A percentile compares a stretch with the other conserved stretches of the same genome.
phyloP scores from a whole-genome alignment of 1,140 invertebrate genomes.

The Planococcus citri region DNA sequence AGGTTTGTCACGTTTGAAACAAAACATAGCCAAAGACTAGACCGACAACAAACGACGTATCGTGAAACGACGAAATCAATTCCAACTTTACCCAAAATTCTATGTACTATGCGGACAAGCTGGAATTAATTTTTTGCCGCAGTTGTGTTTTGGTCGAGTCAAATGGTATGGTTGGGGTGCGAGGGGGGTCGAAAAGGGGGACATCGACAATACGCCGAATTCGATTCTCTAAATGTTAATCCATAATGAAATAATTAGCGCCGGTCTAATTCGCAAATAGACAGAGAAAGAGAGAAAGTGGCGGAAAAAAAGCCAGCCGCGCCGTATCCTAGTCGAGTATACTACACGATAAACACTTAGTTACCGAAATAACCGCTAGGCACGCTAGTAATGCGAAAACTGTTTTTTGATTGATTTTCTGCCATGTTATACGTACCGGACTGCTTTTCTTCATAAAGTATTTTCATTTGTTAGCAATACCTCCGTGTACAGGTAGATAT shows the following conservation, averaged over 20 bases:
- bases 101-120: no score
- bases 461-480: neutral
- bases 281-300: neutral
- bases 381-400: slow-evolving; percentile 1
- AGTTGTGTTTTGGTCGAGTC: no score
- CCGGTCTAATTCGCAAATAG: neutral
- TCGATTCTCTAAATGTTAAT: neutral
- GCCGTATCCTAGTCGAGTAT: neutral
- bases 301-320: neutral
- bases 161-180: no score
- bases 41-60: no score
- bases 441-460: neutral
- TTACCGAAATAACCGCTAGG: neutral
- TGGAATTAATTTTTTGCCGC: neutral
- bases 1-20: no score
- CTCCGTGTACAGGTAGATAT: neutral
- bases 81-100: no score
- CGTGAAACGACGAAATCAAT: no score
- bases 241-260: slow-evolving; percentile 3
- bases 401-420: slow-evolving; percentile 20
- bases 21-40: no score
- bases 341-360: no score
- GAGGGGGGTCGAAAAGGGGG: no score
- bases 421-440: slow-evolving; percentile 9
- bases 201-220: neutral